Percentiles rank a stretch among this genome's conserved stretches.
Evolutionary conservation across 2,113 vertebrate species (phyloP).

Genomic region (Pangasianodon hypophthalmus): DNA sequence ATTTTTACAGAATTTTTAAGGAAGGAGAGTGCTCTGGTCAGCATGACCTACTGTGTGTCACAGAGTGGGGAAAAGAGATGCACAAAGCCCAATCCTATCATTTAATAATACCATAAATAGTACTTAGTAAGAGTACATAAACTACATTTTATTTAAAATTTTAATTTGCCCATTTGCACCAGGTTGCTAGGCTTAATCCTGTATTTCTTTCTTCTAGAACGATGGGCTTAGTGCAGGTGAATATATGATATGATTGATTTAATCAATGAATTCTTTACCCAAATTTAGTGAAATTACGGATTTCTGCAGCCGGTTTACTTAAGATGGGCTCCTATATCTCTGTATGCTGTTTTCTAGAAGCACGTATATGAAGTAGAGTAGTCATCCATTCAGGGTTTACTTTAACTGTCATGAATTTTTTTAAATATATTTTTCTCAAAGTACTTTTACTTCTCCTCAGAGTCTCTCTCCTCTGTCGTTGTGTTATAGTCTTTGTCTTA

Average conservation of each 20-base stretch:
- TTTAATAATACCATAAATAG: neutral
- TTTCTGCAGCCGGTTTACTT: neutral
- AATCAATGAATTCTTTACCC: too few relatives aligned
- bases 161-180: neutral
- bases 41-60: neutral
- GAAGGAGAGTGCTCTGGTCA: neutral
- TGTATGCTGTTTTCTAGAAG: neutral
- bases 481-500: constrained; percentile 4
- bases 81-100: neutral
- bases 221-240: neutral
- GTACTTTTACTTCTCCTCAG: neutral
- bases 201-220: neutral
- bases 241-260: neutral
- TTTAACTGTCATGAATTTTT: neutral
- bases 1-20: neutral
- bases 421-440: neutral
- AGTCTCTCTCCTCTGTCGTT: neutral
- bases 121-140: neutral
- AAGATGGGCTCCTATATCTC: neutral
- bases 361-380: neutral
- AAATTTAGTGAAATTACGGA: neutral
- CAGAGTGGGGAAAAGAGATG: neutral
- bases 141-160: neutral
- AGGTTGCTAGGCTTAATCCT: neutral
- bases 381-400: neutral